Conservation (phyloP, 2,797 vertebrate species). For the Passerculus sandwichensis region DNA sequence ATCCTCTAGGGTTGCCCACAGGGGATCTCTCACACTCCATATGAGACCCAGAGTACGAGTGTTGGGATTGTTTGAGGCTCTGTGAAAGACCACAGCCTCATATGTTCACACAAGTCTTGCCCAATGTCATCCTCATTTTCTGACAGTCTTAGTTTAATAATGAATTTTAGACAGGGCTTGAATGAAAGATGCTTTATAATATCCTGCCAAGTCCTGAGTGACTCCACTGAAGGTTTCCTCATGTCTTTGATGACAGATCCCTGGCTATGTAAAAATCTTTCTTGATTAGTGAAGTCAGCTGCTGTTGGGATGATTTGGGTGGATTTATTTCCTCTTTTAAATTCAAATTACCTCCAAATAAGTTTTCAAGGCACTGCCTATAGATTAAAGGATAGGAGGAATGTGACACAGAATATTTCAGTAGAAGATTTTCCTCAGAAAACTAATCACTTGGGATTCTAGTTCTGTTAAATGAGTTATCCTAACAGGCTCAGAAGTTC, state of each 20-base stretch:
- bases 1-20: neutral
- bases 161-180: neutral
- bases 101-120: neutral
- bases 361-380: conserved; percentile 55
- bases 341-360: conserved; percentile 64
- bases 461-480: conserved; percentile 24
- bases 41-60: fast-evolving
- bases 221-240: conserved; percentile 16
- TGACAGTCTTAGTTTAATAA: neutral
- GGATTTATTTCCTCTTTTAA: conserved; percentile 66
- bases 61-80: neutral
- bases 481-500: neutral
- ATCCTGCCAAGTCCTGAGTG: conserved; percentile 29
- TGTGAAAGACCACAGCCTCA: neutral
- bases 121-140: neutral
- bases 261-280: conserved; percentile 46
- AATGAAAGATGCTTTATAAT: conserved; percentile 38
- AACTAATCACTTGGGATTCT: conserved; percentile 41
- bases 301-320: conserved; percentile 47
- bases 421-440: conserved; percentile 30
- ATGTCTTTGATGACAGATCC: conserved; percentile 47
- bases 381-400: conserved; percentile 63
- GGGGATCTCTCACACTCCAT: neutral
- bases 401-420: conserved; percentile 57
- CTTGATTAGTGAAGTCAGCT: conserved; percentile 57